Base-by-base conservation (phyloP, 2,113 vertebrate genomes). In the Ancistrus triradiatus region DNA sequence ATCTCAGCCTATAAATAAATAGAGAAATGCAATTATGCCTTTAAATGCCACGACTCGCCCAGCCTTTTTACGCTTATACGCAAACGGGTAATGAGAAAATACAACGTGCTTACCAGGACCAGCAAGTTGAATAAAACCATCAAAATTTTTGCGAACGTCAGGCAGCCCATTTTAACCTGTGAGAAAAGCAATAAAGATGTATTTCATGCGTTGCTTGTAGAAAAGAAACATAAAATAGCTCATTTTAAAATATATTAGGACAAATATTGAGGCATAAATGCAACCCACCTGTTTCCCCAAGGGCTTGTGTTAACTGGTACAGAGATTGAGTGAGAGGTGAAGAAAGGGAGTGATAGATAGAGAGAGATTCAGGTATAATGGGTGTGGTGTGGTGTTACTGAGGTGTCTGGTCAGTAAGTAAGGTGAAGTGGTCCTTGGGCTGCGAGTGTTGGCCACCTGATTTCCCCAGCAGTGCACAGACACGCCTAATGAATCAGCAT, bases 41-140 rank as follows among this genome's bases (percentile, higher is more conserved):
- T 38, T 38, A 38, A 38, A 42, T 42, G 2, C 14, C 14, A 2
- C 5, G 11, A 2, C 38, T 2, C 38, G 11, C 8, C 14, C 7
- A 8, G 25, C 46, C 8, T 3, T 10, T 14, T 8, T 44, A 25
- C 13, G 3, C 17, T 46, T 62, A 57, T 24, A 47, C 44, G 24
- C 10, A 33, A 33, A 46, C 13, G 17, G 58, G 43, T 43, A 67
- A 53, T 61, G 67, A 57, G 7, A 24, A 22, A n/a, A 43, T 25
- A 76, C 15, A 61, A 25, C 8, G 44, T 82, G 95, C 95, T 96
- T 86, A 97, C 95, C 31, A 91, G 92, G 72, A 95, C 91, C 66
- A 87, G 53, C 68, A 91, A 72, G 81, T 94, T 95, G 87, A 95
- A 93, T 59, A 95, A 55, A 74, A 90, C 27, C 90, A 93, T 94